Evolutionary conservation across 1,140 invertebrate genomes (phyloP), one percentile per base, ranked within the genome.

Genomic region (Helicoverpa zea): DNA sequence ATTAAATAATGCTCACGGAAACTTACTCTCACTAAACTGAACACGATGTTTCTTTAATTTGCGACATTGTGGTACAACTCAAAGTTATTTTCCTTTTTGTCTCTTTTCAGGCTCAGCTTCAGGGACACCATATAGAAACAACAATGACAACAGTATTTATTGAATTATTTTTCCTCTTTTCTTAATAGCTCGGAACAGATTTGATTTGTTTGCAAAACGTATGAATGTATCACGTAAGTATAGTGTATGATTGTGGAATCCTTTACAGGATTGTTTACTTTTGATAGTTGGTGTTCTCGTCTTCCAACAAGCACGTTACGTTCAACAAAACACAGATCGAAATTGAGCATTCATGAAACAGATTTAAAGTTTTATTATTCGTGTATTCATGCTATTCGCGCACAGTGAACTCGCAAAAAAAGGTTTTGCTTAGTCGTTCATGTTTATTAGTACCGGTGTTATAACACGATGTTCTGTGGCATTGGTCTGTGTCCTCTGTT

Each of bases 1-100:
- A 77, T 66, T 77, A 77, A 66, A 35, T 18, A 54, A 23, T 61
- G 59, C 51, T 51, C 75, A 64, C 47, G 58, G 64, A 68, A 68
- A 68, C 64, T 10, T 12, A 68, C 47, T 23, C 43, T 68, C 12
- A 49, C 43, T 49, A 68, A 68, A 68, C 47, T 68, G 10, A 49
- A 49, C 43, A 68, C 16, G 43, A 49, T 49, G 16, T 68, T 49
- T 49, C 43, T 49, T 43, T 18, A 49, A 68, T 49, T 68, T 49
- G 64, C 64, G 64, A 68, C 10, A 49, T 68, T 64, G 61, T n/a
- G 5, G 29, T 47, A 13, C 29, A 64, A 9, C 35, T 43, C 35
- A 43, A 43, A 43, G 35, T 9, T 9, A 43, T 30, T 47, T 9
- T 14, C 30, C 3, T 9, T 5, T 11, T 43, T 7, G 2, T 10